Evolutionary conservation across 92 coral and sea anemone species (phyloP).

Genomic region (Bergia puertoricense): DNA sequence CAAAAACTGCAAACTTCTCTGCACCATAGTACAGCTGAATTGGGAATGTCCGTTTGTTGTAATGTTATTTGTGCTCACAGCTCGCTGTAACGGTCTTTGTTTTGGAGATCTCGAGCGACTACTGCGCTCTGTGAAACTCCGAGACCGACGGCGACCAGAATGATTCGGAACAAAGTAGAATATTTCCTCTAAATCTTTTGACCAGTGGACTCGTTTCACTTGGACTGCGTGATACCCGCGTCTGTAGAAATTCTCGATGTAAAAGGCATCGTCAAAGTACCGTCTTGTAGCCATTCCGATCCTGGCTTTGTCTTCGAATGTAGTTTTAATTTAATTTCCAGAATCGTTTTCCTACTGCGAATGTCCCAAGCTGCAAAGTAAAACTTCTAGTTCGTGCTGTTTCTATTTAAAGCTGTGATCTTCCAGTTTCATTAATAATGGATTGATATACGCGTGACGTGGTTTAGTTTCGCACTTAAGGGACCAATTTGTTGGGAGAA

Average conservation of each 20-base stretch:
- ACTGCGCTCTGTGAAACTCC: conserved; percentile 48
- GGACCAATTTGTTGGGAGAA: background rate
- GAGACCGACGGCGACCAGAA: conserved; percentile 34
- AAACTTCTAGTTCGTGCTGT: background rate
- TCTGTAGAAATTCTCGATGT: conserved; percentile 4
- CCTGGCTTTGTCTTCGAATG: background rate
- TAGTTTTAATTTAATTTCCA: background rate
- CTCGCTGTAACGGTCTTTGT: conserved; percentile 39
- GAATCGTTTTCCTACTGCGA: background rate
- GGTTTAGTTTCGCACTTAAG: background rate
- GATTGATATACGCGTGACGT: conserved; percentile 11
- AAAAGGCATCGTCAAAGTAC: conserved; percentile 21
- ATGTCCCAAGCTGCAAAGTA: background rate
- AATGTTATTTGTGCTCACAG: conserved; percentile 23
- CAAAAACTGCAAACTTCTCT: conserved; percentile 60
- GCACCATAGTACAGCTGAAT: conserved; percentile 60
- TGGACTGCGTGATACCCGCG: background rate
- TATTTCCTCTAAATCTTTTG: conserved; percentile 59
- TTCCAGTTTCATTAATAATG: conserved; percentile 15
- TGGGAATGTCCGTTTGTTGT: conserved; percentile 54
- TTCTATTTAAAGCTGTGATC: conserved; percentile 34
- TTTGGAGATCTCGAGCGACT: conserved; percentile 41
- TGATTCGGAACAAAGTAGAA: conserved; percentile 59
- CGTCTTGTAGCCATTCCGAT: conserved; percentile 30
- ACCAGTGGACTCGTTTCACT: conserved; percentile 69